Evolutionary conservation across 2,888 invertebrate genomes (phyloP).

Genomic region (Eupithecia subumbrata): DNA sequence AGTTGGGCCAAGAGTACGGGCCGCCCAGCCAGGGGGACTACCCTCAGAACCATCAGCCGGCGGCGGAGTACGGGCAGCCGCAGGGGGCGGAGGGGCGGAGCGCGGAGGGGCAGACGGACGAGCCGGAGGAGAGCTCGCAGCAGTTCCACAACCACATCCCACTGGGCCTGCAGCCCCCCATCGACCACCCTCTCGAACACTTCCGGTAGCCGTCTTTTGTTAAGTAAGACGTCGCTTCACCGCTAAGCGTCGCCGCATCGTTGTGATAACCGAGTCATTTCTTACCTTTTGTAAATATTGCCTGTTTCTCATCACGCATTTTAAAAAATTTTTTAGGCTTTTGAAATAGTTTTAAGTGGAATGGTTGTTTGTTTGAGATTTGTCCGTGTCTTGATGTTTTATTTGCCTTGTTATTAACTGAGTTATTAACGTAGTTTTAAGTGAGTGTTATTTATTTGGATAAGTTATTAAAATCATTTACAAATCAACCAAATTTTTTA

Average conservation of each 20-base stretch:
- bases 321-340: not conserved
- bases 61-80: slow-evolving; percentile 61
- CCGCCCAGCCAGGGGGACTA: slow-evolving; percentile 51
- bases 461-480: slow-evolving; percentile 58
- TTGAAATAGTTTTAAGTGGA: not conserved
- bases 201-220: slow-evolving; percentile 60
- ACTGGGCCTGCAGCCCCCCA: slow-evolving; percentile 73
- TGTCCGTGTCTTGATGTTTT: slow-evolving; percentile 40
- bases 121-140: slow-evolving; percentile 51
- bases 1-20: slow-evolving; percentile 47
- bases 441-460: slow-evolving; percentile 49
- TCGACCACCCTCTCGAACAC: slow-evolving; percentile 75
- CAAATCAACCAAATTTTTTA: not conserved
- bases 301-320: not conserved
- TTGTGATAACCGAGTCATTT: slow-evolving; percentile 50
- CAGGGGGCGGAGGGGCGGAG: slow-evolving; percentile 65
- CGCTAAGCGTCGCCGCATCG: slow-evolving; percentile 41
- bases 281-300: slow-evolving; percentile 16
- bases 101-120: slow-evolving; percentile 51
- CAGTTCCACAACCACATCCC: slow-evolving; percentile 78
- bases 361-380: not conserved
- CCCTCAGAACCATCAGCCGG: slow-evolving; percentile 51
- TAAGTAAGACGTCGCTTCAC: slow-evolving; percentile 28
- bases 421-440: slow-evolving; percentile 61
- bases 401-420: slow-evolving; percentile 63